These are phyloP conservation scores for Rhamnusium bicolor DNA, from an alignment of 2,888 invertebrate species.

Conservation along the genomic window DNA sequence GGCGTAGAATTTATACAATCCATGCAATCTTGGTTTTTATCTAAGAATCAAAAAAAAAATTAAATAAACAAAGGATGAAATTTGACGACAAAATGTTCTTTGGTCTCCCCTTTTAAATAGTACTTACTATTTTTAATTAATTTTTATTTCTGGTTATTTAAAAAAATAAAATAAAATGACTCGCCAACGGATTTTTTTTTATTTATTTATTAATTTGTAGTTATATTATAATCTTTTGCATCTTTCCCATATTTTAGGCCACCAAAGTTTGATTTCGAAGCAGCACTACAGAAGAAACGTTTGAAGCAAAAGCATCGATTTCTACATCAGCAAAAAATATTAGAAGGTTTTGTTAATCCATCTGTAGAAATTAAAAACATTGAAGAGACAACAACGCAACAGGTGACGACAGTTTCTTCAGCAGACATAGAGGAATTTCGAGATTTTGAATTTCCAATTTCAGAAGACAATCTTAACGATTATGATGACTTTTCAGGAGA, in stretches of 20 bases:
- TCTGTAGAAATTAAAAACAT: slow-evolving; percentile 42
- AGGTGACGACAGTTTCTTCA: neutral
- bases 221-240: neutral
- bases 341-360: slow-evolving; percentile 61
- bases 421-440: slow-evolving; percentile 56
- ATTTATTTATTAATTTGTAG: too few species aligned
- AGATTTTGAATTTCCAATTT: slow-evolving; percentile 50
- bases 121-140: too few species aligned
- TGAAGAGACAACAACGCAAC: slow-evolving; percentile 25
- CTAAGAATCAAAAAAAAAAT: too few species aligned
- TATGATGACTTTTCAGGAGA: slow-evolving; percentile 61
- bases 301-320: slow-evolving; percentile 70
- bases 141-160: too few species aligned
- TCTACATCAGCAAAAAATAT: slow-evolving; percentile 62
- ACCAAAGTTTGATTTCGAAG: slow-evolving; percentile 76
- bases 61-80: too few species aligned
- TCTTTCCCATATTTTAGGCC: slow-evolving; percentile 69
- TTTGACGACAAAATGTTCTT: too few species aligned
- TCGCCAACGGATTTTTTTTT: too few species aligned
- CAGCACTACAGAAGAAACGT: slow-evolving; percentile 74
- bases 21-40: too few species aligned
- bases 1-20: too few species aligned
- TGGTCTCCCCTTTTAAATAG: too few species aligned
- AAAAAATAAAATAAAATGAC: too few species aligned
- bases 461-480: slow-evolving; percentile 49